phyloP scores from a whole-genome alignment of 2,113 vertebrate genomes.

The Sakesphorus luctuosus region DNA sequence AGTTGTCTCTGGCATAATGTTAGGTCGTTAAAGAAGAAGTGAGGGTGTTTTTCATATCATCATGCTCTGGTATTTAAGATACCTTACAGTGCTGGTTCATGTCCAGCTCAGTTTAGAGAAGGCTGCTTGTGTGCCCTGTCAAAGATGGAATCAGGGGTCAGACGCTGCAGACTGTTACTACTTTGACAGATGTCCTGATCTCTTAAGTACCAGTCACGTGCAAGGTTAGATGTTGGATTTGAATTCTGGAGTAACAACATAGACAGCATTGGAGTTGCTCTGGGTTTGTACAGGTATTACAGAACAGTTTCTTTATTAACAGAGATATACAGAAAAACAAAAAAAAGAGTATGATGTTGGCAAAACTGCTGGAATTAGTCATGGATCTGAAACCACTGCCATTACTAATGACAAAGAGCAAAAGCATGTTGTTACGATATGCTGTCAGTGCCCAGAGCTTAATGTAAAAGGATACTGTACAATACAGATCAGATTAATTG shows the following conservation, averaged over 20 bases:
- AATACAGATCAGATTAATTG: background rate
- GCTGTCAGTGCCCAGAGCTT: background rate
- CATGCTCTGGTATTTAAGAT: background rate
- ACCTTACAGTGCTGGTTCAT: background rate
- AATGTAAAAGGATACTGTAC: background rate
- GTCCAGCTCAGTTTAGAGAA: background rate
- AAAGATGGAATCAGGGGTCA: slow-evolving; percentile 18
- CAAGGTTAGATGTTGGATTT: background rate
- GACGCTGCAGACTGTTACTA: background rate
- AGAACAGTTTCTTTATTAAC: background rate
- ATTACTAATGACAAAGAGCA: background rate
- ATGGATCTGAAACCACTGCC: background rate
- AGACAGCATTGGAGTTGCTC: background rate
- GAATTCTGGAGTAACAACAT: background rate
- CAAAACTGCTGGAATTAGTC: background rate
- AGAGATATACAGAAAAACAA: background rate
- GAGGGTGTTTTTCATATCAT: background rate
- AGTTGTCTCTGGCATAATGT: background rate
- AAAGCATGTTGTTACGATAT: background rate
- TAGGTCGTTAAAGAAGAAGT: background rate
- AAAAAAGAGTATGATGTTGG: background rate
- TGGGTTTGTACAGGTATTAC: background rate
- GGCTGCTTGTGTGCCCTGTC: background rate
- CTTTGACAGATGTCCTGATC: background rate
- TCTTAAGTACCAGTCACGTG: background rate